These are phyloP conservation scores for Psylliodes chrysocephalus DNA, from an alignment of 2,888 invertebrate genomes.

Conservation along the genomic window DNA sequence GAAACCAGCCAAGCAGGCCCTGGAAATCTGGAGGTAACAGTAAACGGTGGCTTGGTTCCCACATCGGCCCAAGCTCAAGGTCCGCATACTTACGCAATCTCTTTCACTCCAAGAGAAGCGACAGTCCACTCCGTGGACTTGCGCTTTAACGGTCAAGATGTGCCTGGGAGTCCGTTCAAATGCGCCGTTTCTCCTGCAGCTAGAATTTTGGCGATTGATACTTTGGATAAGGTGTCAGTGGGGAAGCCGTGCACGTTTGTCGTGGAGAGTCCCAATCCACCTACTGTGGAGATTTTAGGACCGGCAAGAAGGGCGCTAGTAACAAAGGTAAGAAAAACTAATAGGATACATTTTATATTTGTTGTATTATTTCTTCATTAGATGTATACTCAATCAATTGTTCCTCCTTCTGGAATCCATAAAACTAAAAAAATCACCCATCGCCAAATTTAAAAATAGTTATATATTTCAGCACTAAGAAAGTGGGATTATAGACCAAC, in stretches of 20 bases:
- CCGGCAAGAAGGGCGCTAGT: conserved; percentile 77
- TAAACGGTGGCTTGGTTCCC: conserved; percentile 96
- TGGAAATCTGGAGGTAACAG: conserved; percentile 97
- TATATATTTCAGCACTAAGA: too few species aligned
- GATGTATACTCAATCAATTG: too few species aligned
- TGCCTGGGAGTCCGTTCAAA: conserved; percentile 89
- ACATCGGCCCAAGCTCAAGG: conserved; percentile 97
- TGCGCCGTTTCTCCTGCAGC: conserved; percentile 84
- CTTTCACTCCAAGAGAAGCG: conserved; percentile 94
- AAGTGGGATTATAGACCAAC: too few species aligned
- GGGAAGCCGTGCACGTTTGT: conserved; percentile 85
- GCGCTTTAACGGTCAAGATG: conserved; percentile 95
- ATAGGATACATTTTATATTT: too few species aligned
- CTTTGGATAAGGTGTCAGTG: conserved; percentile 90
- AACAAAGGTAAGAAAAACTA: conserved; percentile 72
- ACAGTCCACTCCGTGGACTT: conserved; percentile 93
- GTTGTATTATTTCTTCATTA: too few species aligned
- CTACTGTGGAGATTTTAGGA: conserved; percentile 83
- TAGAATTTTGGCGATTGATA: conserved; percentile 84
- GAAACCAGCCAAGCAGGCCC: conserved; percentile 99
- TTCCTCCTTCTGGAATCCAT: too few species aligned
- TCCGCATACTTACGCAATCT: conserved; percentile 95
- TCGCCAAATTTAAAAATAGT: too few species aligned
- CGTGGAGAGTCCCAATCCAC: conserved; percentile 86
- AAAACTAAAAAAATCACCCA: too few species aligned